Evolutionary conservation across 2,797 vertebrate species (phyloP).

Genomic region (Graptemys geographica): DNA sequence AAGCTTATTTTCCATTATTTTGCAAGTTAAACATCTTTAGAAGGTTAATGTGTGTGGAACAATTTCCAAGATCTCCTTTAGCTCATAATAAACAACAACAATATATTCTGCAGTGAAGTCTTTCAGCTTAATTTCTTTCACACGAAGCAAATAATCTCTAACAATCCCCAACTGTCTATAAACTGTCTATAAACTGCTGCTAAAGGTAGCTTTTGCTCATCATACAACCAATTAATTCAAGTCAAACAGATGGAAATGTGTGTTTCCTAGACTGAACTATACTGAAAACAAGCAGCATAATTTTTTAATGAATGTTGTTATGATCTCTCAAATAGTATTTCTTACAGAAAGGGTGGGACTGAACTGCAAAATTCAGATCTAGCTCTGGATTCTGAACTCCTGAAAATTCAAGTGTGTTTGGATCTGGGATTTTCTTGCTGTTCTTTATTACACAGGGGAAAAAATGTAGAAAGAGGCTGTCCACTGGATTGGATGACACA

Average conservation of each 20-base stretch:
- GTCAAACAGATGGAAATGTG: constrained; percentile 79
- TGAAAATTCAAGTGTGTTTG: neutral
- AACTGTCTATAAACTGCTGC: constrained; percentile 56
- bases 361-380: constrained; percentile 3
- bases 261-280: constrained; percentile 63
- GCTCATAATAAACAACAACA: constrained; percentile 36
- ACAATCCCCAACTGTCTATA: constrained; percentile 44
- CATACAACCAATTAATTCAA: constrained; percentile 57
- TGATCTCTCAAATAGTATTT: constrained; percentile 25
- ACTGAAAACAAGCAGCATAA: constrained; percentile 68
- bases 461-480: constrained; percentile 8
- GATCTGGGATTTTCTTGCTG: neutral
- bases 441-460: constrained; percentile 44
- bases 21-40: neutral
- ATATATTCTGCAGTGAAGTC: neutral
- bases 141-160: constrained; percentile 37
- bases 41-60: constrained; percentile 14
- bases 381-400: neutral
- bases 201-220: constrained; percentile 66
- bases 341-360: constrained; percentile 45
- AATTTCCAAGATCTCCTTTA: constrained; percentile 25
- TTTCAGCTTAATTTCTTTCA: constrained; percentile 23
- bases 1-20: neutral
- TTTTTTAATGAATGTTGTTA: constrained; percentile 49
- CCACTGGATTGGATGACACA: constrained; percentile 24